A percentile compares a stretch with the other conserved stretches of the same genome.
Evolutionary conservation across 2,113 vertebrate genomes (phyloP).

Genomic region (Balaenoptera acutorostrata): DNA sequence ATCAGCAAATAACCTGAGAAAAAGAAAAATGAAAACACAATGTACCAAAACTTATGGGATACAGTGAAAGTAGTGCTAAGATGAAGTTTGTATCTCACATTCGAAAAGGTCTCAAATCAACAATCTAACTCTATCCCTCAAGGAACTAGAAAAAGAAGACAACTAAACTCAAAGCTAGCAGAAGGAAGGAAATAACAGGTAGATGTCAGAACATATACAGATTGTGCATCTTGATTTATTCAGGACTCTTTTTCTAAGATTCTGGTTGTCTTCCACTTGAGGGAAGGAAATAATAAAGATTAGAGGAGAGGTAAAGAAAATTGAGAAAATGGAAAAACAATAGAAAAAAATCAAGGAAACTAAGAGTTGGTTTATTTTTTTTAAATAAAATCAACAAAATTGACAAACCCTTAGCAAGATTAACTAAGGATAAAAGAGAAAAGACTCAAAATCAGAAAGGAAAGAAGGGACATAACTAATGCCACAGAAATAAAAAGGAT

Average conservation of each 20-base stretch:
- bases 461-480: neutral
- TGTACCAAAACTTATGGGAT: neutral
- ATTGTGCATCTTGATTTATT: conserved; percentile 97
- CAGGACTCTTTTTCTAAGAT: conserved; percentile 87
- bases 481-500: neutral
- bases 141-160: neutral
- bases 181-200: neutral
- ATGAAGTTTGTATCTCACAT: neutral
- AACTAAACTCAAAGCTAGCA: neutral
- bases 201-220: conserved; percentile 83
- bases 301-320: neutral
- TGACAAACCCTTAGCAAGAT: neutral
- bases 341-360: neutral
- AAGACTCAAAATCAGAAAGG: neutral
- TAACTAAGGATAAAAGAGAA: neutral
- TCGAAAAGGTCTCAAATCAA: neutral
- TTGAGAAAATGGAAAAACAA: neutral
- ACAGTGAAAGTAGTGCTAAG: neutral
- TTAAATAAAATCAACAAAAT: neutral
- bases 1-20: neutral
- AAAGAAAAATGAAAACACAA: neutral
- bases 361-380: neutral
- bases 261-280: conserved; percentile 94
- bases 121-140: neutral
- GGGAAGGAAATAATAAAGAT: conserved; percentile 61